Base-by-base conservation (phyloP, 2,113 vertebrate genomes). In the Albula glossodonta region DNA sequence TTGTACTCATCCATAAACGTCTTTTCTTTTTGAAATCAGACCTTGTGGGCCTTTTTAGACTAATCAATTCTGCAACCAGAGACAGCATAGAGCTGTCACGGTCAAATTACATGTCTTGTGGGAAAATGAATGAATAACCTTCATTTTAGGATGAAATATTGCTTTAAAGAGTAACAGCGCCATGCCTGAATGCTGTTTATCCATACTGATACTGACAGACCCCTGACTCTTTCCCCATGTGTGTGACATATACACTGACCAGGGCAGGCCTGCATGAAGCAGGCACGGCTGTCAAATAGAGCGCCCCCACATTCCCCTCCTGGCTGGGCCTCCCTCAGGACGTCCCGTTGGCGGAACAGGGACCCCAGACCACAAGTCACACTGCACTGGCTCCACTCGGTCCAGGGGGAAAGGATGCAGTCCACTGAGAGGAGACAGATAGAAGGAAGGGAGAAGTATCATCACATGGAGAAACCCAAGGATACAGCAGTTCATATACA, bases 351-450 rank as follows among this genome's bases (percentile, higher is more conserved):
- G 0, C 96, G 94, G 86, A 97, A 96, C 63, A 95, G 52, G 1
- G 96, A 95, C 1, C 97, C 98, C 13, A 97, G 92, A 3, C 97
- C 97, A 50, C 97, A 99, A n/a, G 95, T 95, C 3, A 89, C 94
- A 11, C 97, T 97, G 94, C 97, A 98, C 48, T 90, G 86, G 10
- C 97, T 97, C 98, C 98, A 98, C 0, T 50, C 25, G 0, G 95
- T 96, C 97, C 98, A 98, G 0, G 91, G 84, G 0, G 95, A 95
- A 92, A 96, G 90, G 84, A 96, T 88, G 4, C 98, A 99, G 92
- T 96, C 96, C 87, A 94, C 97, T 98, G 92, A 25, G 9, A 22
- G 83, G 31, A 41, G 19, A 31, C 52, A 85, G 31, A 52, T 17
- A 85, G 22, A 7, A 80, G 25, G 78, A 48, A 49, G 78, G 10